A percentile compares a stretch with the other conserved stretches of the same genome.
Evolutionary conservation across 2,888 invertebrate species (phyloP).

Genomic region (Dione juno): DNA sequence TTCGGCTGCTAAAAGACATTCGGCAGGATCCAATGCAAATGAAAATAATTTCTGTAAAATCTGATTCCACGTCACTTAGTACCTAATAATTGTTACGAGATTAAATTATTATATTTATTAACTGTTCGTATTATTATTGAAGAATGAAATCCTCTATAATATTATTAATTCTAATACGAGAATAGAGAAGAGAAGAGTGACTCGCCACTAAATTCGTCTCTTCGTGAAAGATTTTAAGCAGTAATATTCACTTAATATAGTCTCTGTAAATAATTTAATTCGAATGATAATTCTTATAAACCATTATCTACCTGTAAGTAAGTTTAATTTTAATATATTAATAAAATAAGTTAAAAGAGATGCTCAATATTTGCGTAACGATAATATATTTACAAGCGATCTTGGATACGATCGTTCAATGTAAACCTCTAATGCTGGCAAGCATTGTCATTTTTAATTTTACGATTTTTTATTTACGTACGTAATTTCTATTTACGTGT

Average conservation of each 20-base stretch:
- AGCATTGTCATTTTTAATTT: too few species aligned
- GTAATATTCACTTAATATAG: not conserved
- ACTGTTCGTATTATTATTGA: too few species aligned
- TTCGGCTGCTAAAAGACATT: not conserved
- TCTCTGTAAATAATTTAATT: conserved; percentile 8
- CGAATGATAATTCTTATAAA: conserved; percentile 12
- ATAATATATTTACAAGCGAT: not conserved
- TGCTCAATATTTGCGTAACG: conserved; percentile 7
- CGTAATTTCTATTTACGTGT: too few species aligned
- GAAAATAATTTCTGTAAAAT: too few species aligned
- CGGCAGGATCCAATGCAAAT: too few species aligned
- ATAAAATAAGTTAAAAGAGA: not conserved
- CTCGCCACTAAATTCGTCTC: not conserved
- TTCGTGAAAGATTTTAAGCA: not conserved
- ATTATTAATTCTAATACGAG: not conserved
- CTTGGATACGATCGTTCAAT: too few species aligned
- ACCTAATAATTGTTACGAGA: too few species aligned
- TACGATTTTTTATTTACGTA: too few species aligned
- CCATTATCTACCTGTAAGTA: conserved; percentile 34
- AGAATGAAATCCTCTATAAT: not conserved
- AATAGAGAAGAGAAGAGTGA: not conserved
- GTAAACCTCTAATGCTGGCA: too few species aligned
- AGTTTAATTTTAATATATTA: not conserved
- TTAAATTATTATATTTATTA: too few species aligned
- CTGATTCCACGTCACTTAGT: too few species aligned